A percentile compares a stretch with the other conserved stretches of the same genome.
Conservation (phyloP, 2,888 invertebrate species). For the Eristalis intricaria region DNA sequence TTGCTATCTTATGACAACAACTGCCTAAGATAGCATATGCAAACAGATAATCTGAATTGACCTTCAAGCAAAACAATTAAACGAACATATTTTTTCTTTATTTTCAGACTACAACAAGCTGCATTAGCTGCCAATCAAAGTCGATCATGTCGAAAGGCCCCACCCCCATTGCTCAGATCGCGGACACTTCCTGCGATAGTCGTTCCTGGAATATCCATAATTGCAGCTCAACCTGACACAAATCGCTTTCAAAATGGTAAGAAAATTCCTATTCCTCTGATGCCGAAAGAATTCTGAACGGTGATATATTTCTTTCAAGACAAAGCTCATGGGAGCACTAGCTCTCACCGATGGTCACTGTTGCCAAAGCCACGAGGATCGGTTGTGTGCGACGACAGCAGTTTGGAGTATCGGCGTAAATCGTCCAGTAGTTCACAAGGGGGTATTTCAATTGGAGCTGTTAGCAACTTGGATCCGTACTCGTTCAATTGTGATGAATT, state of each 20-base stretch:
- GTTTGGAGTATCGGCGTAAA: conserved; percentile 79
- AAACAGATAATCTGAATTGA: too few species aligned
- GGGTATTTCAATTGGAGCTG: conserved; percentile 60
- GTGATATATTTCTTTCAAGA: conserved; percentile 23
- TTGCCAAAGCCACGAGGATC: conserved; percentile 81
- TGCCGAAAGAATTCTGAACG: not conserved
- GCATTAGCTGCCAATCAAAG: conserved; percentile 82
- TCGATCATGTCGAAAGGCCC: conserved; percentile 82
- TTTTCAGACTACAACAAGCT: conserved; percentile 83
- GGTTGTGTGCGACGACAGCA: conserved; percentile 81
- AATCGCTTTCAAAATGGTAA: conserved; percentile 84
- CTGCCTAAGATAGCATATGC: too few species aligned
- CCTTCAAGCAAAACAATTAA: too few species aligned
- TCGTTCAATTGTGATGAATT: conserved; percentile 81
- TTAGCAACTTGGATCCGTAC: conserved; percentile 73
- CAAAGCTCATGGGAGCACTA: conserved; percentile 64
- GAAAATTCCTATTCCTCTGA: conserved; percentile 57
- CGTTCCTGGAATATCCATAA: conserved; percentile 90
- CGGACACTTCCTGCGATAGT: conserved; percentile 94
- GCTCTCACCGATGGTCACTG: conserved; percentile 78
- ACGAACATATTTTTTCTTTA: conserved; percentile 11
- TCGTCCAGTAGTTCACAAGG: conserved; percentile 80
- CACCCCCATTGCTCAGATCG: conserved; percentile 90
- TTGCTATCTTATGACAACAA: too few species aligned
- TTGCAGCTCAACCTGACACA: conserved; percentile 90